A percentile compares a stretch with the other conserved stretches of the same genome.
Evolutionary conservation across 2,113 vertebrate genomes (phyloP).

Genomic region (Cryptotis parvus): DNA sequence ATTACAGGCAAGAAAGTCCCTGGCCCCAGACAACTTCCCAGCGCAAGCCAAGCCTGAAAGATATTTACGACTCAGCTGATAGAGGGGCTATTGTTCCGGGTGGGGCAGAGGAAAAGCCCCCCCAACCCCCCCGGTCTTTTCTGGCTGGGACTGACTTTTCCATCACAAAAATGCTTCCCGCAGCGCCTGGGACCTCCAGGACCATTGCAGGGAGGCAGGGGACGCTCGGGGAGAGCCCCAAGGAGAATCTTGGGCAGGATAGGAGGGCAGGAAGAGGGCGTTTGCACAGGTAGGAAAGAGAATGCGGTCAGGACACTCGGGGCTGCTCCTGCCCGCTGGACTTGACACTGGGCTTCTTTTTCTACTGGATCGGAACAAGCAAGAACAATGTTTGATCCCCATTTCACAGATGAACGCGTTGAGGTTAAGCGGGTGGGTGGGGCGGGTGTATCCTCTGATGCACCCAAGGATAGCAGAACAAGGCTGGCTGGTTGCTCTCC

Average conservation of each 20-base stretch:
- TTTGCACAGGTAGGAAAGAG: background rate
- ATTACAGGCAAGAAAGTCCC: conserved; percentile 1
- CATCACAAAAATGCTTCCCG: conserved; percentile 48
- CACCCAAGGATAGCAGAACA: background rate
- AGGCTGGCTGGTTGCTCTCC: background rate
- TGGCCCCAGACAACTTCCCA: conserved; percentile 1
- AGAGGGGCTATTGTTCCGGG: conserved; percentile 63
- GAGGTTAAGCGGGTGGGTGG: background rate
- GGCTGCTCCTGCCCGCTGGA: background rate
- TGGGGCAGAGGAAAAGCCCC: background rate
- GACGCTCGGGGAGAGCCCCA: background rate
- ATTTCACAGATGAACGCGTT: background rate
- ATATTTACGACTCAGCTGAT: conserved; percentile 52
- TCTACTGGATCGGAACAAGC: background rate
- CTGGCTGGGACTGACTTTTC: conserved; percentile 33
- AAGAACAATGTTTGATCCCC: background rate
- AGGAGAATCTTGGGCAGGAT: background rate
- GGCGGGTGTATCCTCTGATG: background rate
- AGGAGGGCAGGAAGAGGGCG: conserved; percentile 26
- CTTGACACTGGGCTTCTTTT: background rate
- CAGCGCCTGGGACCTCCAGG: background rate
- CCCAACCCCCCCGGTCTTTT: background rate
- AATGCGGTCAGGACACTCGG: accelerated
- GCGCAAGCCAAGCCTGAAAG: conserved; percentile 26
- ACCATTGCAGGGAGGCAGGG: background rate